These are phyloP conservation scores for Agonopterix heracliana DNA, from an alignment of 2,888 invertebrate genomes.

Conservation along the genomic window DNA sequence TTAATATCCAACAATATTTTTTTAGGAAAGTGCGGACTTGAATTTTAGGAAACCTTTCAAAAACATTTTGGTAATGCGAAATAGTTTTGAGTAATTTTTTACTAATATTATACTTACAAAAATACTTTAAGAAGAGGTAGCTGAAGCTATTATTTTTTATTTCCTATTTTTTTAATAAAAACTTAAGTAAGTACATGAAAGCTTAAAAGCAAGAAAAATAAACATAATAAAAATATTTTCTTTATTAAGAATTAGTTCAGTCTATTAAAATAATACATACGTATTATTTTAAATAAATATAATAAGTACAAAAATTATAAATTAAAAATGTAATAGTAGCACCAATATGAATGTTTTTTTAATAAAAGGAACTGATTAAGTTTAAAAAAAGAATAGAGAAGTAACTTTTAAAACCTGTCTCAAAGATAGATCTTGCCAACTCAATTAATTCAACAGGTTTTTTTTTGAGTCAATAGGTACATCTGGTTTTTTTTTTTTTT, in stretches of 20 bases:
- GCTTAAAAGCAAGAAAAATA: slow-evolving; percentile 11
- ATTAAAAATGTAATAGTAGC: slow-evolving; percentile 37
- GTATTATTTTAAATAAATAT: slow-evolving; percentile 7
- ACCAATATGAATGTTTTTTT: slow-evolving; percentile 53
- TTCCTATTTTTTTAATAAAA: slow-evolving; percentile 32
- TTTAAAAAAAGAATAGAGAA: slow-evolving; percentile 3
- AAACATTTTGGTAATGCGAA: slow-evolving; percentile 34
- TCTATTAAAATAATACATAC: slow-evolving; percentile 16
- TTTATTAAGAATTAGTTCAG: slow-evolving; percentile 7
- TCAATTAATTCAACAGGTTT: slow-evolving; percentile 4
- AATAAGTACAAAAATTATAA: neutral
- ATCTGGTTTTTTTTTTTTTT: neutral
- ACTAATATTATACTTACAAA: slow-evolving; percentile 56
- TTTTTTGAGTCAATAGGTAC: neutral
- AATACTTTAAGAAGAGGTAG: slow-evolving; percentile 71
- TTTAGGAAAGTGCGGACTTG: slow-evolving; percentile 51
- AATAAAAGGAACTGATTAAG: slow-evolving; percentile 17
- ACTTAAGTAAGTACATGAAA: slow-evolving; percentile 60
- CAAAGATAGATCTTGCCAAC: neutral
- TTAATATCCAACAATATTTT: slow-evolving; percentile 41
- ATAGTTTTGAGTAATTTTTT: slow-evolving; percentile 22
- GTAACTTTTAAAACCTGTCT: neutral
- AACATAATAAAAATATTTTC: neutral
- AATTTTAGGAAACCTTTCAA: slow-evolving; percentile 40
- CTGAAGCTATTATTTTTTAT: slow-evolving; percentile 36